Conservation (phyloP, 92 coral and sea anemone species). For the Phenganax stokvisi region DNA sequence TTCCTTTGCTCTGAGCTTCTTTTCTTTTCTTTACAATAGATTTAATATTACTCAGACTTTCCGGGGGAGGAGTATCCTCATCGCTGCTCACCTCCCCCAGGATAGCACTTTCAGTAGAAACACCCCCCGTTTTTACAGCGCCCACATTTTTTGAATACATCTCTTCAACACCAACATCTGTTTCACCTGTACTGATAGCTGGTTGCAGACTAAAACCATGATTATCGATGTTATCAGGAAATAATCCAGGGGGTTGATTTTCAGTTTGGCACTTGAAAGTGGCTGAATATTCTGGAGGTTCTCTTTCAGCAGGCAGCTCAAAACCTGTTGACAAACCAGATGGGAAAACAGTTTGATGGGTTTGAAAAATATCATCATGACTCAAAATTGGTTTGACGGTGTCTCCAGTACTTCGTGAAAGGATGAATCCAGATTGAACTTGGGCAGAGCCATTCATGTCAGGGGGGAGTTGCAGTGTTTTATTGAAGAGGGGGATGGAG, state of each 20-base stretch:
- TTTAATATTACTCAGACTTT: slow-evolving; percentile 82
- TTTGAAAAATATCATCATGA: slow-evolving; percentile 21
- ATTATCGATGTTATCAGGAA: not conserved
- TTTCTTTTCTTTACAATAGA: slow-evolving; percentile 63
- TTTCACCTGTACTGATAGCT: slow-evolving; percentile 27
- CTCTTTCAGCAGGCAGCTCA: slow-evolving; percentile 19
- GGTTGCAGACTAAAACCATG: slow-evolving; percentile 54
- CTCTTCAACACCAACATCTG: slow-evolving; percentile 35
- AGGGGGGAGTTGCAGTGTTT: slow-evolving; percentile 13
- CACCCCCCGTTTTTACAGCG: slow-evolving; percentile 10
- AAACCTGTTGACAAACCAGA: slow-evolving; percentile 5
- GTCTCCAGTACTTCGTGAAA: not conserved
- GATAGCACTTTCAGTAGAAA: not conserved
- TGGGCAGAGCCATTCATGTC: slow-evolving; percentile 19
- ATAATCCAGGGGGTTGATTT: slow-evolving; percentile 5
- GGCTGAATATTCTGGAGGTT: not conserved
- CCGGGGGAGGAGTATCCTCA: slow-evolving; percentile 92
- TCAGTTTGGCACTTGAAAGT: not conserved
- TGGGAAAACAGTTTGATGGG: slow-evolving; percentile 35
- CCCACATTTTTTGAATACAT: slow-evolving; percentile 8
- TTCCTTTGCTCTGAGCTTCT: slow-evolving; percentile 49
- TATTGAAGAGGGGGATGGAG: slow-evolving; percentile 31
- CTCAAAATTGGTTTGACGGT: slow-evolving; percentile 27
- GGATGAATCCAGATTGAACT: slow-evolving; percentile 27
- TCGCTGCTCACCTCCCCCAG: slow-evolving; percentile 42